Percentiles rank a stretch among this genome's conserved stretches.
Conservation (phyloP, 2,888 invertebrate genomes). For the Rhagonycha fulva region DNA sequence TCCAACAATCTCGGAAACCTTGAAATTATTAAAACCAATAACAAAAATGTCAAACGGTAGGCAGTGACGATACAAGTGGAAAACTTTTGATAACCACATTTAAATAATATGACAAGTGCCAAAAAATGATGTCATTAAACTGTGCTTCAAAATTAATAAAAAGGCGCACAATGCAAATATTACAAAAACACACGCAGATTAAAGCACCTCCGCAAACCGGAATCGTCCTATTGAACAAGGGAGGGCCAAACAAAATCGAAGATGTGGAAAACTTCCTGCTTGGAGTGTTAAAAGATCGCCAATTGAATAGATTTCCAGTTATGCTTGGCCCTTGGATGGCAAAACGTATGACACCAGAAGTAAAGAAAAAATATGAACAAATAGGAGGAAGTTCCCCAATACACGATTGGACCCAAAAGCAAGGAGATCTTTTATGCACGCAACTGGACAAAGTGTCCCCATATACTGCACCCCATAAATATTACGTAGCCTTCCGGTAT, state of each 20-base stretch:
- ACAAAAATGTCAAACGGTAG: neutral
- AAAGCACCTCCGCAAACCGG: slow-evolving; percentile 77
- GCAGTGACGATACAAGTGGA: too few relatives aligned
- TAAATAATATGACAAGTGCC: neutral
- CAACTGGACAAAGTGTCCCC: slow-evolving; percentile 79
- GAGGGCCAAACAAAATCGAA: slow-evolving; percentile 82
- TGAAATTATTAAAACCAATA: neutral
- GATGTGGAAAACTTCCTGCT: slow-evolving; percentile 88
- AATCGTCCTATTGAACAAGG: slow-evolving; percentile 95
- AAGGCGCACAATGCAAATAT: neutral
- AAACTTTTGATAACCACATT: neutral
- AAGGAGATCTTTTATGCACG: slow-evolving; percentile 81
- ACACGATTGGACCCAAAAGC: slow-evolving; percentile 86
- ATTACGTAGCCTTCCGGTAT: slow-evolving; percentile 93
- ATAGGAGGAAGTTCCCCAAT: slow-evolving; percentile 98
- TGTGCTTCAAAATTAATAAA: neutral
- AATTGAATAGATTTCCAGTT: slow-evolving; percentile 90
- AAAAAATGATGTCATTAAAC: neutral
- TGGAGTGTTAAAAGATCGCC: slow-evolving; percentile 92
- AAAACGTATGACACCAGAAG: slow-evolving; percentile 79
- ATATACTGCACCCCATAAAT: slow-evolving; percentile 86
- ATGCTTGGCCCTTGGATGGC: slow-evolving; percentile 93
- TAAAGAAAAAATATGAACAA: slow-evolving; percentile 87
- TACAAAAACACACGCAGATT: neutral
- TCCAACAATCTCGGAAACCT: neutral